phyloP scores from a whole-genome alignment of 2,113 vertebrate genomes.

The Mesitornis unicolor region DNA sequence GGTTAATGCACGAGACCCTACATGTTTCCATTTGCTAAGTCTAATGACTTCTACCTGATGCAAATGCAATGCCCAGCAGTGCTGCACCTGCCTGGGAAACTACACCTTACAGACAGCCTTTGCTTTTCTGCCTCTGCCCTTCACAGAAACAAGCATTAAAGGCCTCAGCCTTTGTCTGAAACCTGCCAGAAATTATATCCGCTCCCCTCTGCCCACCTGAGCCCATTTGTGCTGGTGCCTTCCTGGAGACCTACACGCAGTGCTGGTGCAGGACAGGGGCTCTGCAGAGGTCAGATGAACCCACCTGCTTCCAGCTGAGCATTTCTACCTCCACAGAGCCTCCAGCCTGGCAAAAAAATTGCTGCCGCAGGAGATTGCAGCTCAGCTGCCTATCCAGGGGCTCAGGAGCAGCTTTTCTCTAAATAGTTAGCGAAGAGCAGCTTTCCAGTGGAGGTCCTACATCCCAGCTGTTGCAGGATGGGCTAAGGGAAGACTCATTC shows the following conservation, averaged over 20 bases:
- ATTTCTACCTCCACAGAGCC: neutral
- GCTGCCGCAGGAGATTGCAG: neutral
- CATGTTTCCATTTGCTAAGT: neutral
- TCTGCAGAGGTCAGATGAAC: neutral
- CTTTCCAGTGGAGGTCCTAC: neutral
- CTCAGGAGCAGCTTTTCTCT: accelerated
- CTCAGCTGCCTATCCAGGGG: neutral
- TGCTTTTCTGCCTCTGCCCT: neutral
- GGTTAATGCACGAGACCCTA: neutral
- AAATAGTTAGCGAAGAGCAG: neutral
- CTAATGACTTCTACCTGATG: neutral
- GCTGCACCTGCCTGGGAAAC: neutral
- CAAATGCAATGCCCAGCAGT: neutral
- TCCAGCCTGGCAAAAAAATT: neutral
- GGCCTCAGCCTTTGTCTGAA: neutral
- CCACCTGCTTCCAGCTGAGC: neutral
- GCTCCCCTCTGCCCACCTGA: neutral
- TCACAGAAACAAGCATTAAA: neutral
- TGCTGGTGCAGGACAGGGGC: neutral
- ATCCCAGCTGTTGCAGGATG: neutral
- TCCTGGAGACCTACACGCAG: neutral
- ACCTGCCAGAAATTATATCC: neutral
- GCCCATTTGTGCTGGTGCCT: neutral
- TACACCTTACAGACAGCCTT: neutral
- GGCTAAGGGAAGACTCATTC: neutral